These are phyloP conservation scores for Sebastes nivosus DNA, from an alignment of 2,797 vertebrate genomes.

Conservation along the genomic window DNA sequence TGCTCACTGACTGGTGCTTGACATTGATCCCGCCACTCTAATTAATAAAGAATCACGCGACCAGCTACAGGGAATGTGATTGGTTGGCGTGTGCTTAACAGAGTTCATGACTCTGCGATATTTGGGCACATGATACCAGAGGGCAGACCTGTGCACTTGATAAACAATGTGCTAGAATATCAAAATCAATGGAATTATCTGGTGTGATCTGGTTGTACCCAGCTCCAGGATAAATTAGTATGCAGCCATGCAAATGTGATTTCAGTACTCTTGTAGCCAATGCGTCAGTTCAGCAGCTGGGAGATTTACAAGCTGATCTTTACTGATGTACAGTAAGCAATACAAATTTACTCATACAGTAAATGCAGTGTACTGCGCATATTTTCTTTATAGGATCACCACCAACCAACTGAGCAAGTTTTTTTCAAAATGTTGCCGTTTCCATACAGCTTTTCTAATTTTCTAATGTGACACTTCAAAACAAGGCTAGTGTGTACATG, in stretches of 20 bases:
- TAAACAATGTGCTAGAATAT: conserved; percentile 29
- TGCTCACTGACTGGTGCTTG: background rate
- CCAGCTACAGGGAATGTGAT: conserved; percentile 44
- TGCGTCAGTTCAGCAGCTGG: background rate
- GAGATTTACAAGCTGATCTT: background rate
- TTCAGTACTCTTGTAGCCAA: background rate
- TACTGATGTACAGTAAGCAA: background rate
- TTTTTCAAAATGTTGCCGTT: no score
- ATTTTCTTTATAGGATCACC: background rate
- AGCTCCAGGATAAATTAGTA: background rate
- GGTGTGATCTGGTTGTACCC: background rate
- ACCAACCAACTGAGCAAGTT: background rate
- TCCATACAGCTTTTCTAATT: no score
- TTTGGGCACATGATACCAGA: conserved; percentile 26
- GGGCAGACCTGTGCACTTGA: conserved; percentile 6
- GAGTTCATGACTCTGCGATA: conserved; percentile 33
- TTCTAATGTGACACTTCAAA: no score
- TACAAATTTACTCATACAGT: background rate
- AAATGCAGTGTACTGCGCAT: background rate
- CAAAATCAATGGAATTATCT: conserved; percentile 8
- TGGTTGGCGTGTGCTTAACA: conserved; percentile 18
- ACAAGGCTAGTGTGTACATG: background rate
- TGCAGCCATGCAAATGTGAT: background rate
- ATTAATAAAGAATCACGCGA: conserved; percentile 48
- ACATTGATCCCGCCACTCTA: conserved; percentile 47